Base-by-base conservation (phyloP, 1,140 invertebrate genomes). In the Papilio dardanus region DNA sequence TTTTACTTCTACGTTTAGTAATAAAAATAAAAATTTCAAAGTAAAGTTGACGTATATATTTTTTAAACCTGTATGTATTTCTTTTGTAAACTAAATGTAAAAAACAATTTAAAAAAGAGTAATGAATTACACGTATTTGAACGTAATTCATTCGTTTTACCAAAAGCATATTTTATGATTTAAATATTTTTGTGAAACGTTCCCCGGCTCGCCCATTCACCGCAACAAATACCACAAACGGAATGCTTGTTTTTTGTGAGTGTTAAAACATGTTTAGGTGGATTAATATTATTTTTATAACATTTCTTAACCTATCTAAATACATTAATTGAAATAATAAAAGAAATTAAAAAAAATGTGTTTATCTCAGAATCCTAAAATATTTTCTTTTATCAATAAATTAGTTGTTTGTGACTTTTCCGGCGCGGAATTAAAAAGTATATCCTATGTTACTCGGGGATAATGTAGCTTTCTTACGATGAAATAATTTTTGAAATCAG, bases 101-200 rank as follows among this genome's bases (percentile, higher is more conserved):
- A 28, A 54, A 54, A 54, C 21, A 54, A 3, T 54, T 3, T 54
- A 24, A 54, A n/a, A 24, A 24, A 54, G 8, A 24, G 50, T 24
- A 54, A 24, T 24, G 50, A 28, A 54, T 54, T 54, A 54, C 21
- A 28, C 12, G 12, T 24, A 54, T 54, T 54, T 24, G 21, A 24
- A 54, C 50, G 50, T 54, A 54, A 54, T 54, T 21, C 50, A 54
- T 54, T 54, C 50, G 50, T 16, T 46, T 54, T 28, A 8, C 50
- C 50, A 24, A 54, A 54, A 54, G 21, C 50, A 54, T 54, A 54
- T 24, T 54, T 54, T 54, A 8, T 24, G 50, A 24, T 54, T 54
- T 21, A 54, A 54, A 54, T 54, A 54, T 54, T 28, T 54, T 24
- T 21, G 24, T 21, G 50, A 12, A 54, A 54, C 21, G 50, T 24